phyloP scores from a whole-genome alignment of 2,888 invertebrate species.

The Calameuta filiformis region DNA sequence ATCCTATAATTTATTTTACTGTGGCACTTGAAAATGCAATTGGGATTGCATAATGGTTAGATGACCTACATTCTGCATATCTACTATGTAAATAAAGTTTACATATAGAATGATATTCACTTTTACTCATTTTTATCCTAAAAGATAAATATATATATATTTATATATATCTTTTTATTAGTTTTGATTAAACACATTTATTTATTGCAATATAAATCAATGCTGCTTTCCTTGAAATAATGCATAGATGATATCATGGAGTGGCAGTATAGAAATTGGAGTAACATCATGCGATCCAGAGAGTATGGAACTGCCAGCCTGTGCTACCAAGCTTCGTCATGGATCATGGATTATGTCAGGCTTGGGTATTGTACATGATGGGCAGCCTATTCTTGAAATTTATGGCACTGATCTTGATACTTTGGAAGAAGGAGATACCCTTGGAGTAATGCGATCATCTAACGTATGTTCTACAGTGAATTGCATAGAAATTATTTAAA shows the following conservation, averaged over 20 bases:
- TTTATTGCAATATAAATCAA: not conserved
- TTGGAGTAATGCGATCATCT: slow-evolving; percentile 86
- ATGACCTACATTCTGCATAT: not conserved
- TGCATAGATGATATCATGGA: slow-evolving; percentile 81
- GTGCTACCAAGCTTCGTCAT: slow-evolving; percentile 81
- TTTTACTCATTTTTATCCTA: not conserved
- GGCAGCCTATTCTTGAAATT: slow-evolving; percentile 81
- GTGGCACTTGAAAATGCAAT: not conserved
- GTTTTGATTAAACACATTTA: not conserved
- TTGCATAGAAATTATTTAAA: not conserved
- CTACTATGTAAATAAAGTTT: not conserved
- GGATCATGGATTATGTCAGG: slow-evolving; percentile 94
- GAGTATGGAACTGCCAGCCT: slow-evolving; percentile 76
- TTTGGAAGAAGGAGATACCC: slow-evolving; percentile 82
- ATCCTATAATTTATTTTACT: not conserved
- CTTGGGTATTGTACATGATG: slow-evolving; percentile 86
- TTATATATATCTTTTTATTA: not conserved
- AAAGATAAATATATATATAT: not conserved
- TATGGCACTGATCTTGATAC: slow-evolving; percentile 89
- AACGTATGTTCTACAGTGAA: slow-evolving; percentile 68
- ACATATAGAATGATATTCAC: not conserved
- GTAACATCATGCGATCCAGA: slow-evolving; percentile 79
- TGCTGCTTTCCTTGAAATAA: not conserved
- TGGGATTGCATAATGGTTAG: not conserved
- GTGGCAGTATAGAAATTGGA: slow-evolving; percentile 81